Evolutionary conservation across 1,140 invertebrate species (phyloP).

Genomic region (Zaprionus capensis): DNA sequence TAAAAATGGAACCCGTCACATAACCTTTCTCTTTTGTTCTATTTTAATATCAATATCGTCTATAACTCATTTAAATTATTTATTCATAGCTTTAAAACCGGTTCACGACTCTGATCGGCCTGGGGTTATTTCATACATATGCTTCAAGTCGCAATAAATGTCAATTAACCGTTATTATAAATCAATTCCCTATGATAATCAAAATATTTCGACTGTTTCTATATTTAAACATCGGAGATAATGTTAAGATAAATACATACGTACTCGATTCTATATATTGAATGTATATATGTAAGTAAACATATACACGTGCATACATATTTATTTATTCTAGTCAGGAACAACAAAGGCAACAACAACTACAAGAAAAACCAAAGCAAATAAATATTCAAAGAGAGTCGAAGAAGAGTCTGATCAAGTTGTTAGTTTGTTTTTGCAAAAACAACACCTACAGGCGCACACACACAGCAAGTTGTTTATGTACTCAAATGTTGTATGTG

Average conservation of each 20-base stretch:
- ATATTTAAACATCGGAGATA: constrained; percentile 51
- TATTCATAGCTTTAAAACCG: constrained; percentile 5
- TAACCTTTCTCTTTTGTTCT: constrained; percentile 2
- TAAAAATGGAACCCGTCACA: background rate
- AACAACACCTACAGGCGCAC: constrained; percentile 8
- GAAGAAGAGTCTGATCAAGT: constrained; percentile 13
- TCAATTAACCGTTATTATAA: constrained; percentile 32
- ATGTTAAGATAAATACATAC: constrained; percentile 20
- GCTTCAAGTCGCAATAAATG: constrained; percentile 14
- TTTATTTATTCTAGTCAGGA: constrained; percentile 1
- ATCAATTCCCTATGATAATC: constrained; percentile 42
- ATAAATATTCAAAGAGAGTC: constrained; percentile 43
- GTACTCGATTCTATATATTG: background rate
- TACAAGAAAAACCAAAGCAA: constrained; percentile 47
- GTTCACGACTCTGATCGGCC: background rate
- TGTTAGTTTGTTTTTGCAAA: constrained; percentile 29
- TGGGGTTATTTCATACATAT: constrained; percentile 5
- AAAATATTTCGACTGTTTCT: constrained; percentile 46
- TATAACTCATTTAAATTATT: background rate
- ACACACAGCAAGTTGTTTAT: constrained; percentile 5
- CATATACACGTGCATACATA: background rate
- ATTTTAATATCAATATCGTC: background rate
- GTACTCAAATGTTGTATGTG: background rate
- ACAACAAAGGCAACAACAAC: background rate
- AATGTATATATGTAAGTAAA: constrained; percentile 1